Conservation (phyloP, 2,888 invertebrate species). For the Agrilus cyanescens region DNA sequence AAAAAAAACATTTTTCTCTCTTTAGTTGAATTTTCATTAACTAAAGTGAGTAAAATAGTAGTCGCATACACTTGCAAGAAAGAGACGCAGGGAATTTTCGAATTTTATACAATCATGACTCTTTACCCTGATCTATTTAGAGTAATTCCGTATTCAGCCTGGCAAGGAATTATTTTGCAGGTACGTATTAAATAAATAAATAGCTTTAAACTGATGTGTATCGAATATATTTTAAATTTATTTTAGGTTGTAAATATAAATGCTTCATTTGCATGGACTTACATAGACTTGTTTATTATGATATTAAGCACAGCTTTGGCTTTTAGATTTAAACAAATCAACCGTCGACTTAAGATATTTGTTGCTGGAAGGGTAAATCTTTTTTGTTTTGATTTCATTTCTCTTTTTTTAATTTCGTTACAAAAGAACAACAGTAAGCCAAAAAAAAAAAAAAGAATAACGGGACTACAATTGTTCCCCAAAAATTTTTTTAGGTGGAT, state of each 20-base stretch:
- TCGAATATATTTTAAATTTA: neutral
- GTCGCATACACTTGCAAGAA: slow-evolving; percentile 18
- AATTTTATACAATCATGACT: slow-evolving; percentile 4
- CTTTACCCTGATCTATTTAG: slow-evolving; percentile 13
- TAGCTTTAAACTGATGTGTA: neutral
- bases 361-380: neutral
- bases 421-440: neutral
- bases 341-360: slow-evolving; percentile 9
- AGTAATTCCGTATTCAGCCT: slow-evolving; percentile 10
- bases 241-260: slow-evolving; percentile 23
- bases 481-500: neutral
- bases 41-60: neutral
- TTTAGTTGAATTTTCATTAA: slow-evolving; percentile 3
- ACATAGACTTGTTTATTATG: slow-evolving; percentile 29
- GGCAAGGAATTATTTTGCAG: slow-evolving; percentile 14
- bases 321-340: slow-evolving; percentile 26
- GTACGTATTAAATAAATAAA: slow-evolving; percentile 5
- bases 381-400: no score
- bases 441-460: neutral
- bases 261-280: slow-evolving; percentile 25
- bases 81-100: slow-evolving; percentile 1
- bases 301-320: slow-evolving; percentile 24
- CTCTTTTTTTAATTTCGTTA: neutral
- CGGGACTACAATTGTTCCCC: no score
- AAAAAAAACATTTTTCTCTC: neutral